A percentile compares a stretch with the other conserved stretches of the same genome.
Conservation (phyloP, 2,113 vertebrate species). For the Perognathus longimembris region DNA sequence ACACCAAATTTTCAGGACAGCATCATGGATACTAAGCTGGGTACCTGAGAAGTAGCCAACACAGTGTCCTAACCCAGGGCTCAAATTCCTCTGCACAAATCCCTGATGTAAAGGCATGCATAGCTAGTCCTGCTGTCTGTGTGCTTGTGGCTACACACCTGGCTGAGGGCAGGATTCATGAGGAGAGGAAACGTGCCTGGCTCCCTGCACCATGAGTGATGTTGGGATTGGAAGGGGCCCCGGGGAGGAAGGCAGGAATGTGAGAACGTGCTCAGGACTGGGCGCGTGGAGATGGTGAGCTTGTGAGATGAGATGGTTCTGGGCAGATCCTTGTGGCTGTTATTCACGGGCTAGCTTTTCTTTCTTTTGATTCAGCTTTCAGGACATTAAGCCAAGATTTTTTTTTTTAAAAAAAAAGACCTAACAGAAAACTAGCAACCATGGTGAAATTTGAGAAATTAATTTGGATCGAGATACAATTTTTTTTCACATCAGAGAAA, state of each 20-base stretch:
- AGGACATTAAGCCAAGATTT: neutral
- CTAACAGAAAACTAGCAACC: neutral
- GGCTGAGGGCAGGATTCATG: conserved; percentile 8
- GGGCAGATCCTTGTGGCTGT: neutral
- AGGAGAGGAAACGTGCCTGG: conserved; percentile 8
- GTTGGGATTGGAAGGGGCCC: neutral
- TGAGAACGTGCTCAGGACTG: neutral
- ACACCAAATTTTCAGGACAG: neutral
- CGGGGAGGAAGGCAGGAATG: neutral
- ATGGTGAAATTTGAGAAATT: neutral
- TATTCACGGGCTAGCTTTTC: neutral
- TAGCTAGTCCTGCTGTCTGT: neutral
- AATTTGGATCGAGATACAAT: neutral
- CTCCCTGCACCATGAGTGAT: conserved; percentile 6
- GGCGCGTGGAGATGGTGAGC: neutral
- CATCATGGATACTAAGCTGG: neutral
- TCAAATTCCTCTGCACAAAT: neutral
- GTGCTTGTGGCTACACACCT: neutral
- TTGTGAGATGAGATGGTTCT: neutral
- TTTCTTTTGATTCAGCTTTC: neutral
- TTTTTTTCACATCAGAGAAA: neutral
- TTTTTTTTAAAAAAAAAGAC: neutral
- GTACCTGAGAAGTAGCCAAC: no score
- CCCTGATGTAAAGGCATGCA: no score
- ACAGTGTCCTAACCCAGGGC: neutral